Evolutionary conservation across 2,797 vertebrate genomes (phyloP).

Genomic region (Hemitrygon akajei): DNA sequence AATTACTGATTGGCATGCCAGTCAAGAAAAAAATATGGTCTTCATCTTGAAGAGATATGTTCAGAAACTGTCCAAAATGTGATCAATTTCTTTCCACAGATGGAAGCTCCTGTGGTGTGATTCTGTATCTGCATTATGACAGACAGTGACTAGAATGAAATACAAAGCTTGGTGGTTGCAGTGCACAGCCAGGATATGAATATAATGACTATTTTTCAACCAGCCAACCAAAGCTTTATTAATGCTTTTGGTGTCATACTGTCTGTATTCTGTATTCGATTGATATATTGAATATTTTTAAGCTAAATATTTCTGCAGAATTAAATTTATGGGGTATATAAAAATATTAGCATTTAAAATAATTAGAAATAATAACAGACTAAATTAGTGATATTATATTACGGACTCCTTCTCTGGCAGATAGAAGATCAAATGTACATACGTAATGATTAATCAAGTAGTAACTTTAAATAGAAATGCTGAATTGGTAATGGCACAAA

Average conservation of each 20-base stretch:
- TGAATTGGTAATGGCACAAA: neutral
- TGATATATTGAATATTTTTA: neutral
- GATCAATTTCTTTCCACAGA: conserved; percentile 5
- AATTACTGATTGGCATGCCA: neutral
- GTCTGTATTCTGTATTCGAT: neutral
- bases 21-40: neutral
- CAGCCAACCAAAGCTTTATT: neutral
- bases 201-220: conserved; percentile 7
- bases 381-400: neutral
- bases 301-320: neutral
- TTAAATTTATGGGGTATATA: neutral
- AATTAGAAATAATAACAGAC: neutral
- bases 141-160: conserved; percentile 3
- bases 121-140: conserved; percentile 22
- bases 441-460: neutral
- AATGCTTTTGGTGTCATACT: neutral
- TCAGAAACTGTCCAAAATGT: neutral
- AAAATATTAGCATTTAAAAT: neutral
- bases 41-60: neutral
- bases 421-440: neutral
- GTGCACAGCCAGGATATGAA: neutral
- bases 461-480: neutral
- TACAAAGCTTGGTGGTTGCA: neutral
- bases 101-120: neutral
- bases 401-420: neutral